Conservation (phyloP, 1,140 invertebrate genomes). For the Xylocopa sonorina region DNA sequence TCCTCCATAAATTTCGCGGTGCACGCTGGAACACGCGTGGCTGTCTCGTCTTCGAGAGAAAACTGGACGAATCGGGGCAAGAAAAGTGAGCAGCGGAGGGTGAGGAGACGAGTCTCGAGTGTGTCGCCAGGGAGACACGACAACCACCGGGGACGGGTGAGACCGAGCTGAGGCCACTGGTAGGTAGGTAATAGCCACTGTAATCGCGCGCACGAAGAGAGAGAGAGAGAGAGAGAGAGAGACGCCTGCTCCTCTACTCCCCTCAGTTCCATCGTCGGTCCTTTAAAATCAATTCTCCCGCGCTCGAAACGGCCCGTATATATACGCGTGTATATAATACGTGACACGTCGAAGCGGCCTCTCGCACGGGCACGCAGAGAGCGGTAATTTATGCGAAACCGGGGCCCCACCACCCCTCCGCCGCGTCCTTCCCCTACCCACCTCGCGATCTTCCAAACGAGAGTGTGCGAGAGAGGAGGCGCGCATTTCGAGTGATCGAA, state of each 20-base stretch:
- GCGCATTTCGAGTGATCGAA: constrained; percentile 41
- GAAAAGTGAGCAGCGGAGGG: background rate
- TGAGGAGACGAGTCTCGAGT: too few species aligned
- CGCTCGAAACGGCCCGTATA: background rate
- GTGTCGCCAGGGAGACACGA: background rate
- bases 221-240: too few species aligned
- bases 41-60: constrained; percentile 11
- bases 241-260: background rate
- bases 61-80: constrained; percentile 18
- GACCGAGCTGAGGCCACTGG: background rate
- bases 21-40: constrained; percentile 9
- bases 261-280: background rate
- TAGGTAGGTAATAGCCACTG: constrained; percentile 10
- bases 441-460: constrained; percentile 50
- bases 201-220: background rate
- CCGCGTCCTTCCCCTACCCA: too few species aligned
- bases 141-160: background rate
- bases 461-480: constrained; percentile 36
- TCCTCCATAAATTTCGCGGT: constrained; percentile 55
- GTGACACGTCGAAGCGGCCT: constrained; percentile 18
- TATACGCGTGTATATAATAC: background rate
- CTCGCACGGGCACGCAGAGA: background rate
- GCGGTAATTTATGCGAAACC: constrained; percentile 57
- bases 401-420: constrained; percentile 9
- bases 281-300: constrained; percentile 32